Percentiles rank a stretch among this genome's conserved stretches.
These are phyloP conservation scores for Amniataba percoides DNA, from an alignment of 2,797 vertebrate genomes.

Conservation along the genomic window DNA sequence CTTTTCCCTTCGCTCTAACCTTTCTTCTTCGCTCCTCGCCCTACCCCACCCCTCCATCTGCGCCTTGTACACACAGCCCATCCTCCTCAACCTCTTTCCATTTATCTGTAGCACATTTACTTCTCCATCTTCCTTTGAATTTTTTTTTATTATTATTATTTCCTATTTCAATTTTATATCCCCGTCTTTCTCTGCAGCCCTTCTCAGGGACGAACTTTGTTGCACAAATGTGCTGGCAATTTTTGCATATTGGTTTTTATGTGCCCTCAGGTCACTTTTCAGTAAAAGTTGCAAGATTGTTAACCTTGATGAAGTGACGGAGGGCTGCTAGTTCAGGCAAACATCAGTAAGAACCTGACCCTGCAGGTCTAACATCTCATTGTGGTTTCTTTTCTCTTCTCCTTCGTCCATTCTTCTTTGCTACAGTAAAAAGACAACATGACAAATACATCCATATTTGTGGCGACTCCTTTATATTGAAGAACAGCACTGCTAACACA, in stretches of 20 bases:
- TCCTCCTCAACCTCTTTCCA: slow-evolving; percentile 60
- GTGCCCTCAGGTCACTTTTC: slow-evolving; percentile 19
- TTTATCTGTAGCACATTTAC: slow-evolving; percentile 57
- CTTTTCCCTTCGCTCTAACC: slow-evolving; percentile 66
- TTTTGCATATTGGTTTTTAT: slow-evolving; percentile 25
- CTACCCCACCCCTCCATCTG: slow-evolving; percentile 57
- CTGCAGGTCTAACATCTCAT: background rate
- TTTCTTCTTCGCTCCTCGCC: slow-evolving; percentile 64
- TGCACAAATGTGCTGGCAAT: slow-evolving; percentile 24
- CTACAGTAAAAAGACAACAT: background rate
- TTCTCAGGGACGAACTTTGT: slow-evolving; percentile 7
- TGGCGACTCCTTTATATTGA: background rate
- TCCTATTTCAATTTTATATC: slow-evolving; percentile 34
- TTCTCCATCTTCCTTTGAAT: slow-evolving; percentile 31
- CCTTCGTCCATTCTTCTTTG: background rate
- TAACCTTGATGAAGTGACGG: slow-evolving; percentile 2
- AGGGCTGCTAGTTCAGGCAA: background rate
- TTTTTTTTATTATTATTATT: slow-evolving; percentile 22
- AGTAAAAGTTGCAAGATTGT: slow-evolving; percentile 17
- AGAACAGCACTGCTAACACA: background rate
- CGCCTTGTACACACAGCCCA: slow-evolving; percentile 41
- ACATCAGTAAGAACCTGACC: background rate
- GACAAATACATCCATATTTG: background rate
- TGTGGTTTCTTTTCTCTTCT: background rate
- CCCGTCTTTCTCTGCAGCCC: background rate